phyloP scores from a whole-genome alignment of 2,888 invertebrate species.

The Polydrusus pterygomalis region DNA sequence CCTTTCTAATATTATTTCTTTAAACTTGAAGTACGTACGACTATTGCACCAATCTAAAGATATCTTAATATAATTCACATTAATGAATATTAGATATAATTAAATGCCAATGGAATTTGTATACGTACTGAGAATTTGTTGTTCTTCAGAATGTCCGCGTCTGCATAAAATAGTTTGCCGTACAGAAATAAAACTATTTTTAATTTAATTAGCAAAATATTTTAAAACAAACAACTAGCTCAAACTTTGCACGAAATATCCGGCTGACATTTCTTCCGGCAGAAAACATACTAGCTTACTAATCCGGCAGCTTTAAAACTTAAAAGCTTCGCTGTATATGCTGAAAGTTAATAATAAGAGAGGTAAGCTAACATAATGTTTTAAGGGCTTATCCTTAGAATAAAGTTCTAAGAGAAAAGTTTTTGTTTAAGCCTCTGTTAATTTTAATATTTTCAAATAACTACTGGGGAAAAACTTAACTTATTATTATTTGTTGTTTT shows the following conservation, averaged over 20 bases:
- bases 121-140: no score
- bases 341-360: slow-evolving; percentile 5
- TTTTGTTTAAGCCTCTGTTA: neutral
- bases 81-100: no score
- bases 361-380: slow-evolving; percentile 20
- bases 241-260: neutral
- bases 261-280: neutral
- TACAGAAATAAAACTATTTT: neutral
- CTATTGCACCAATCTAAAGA: no score
- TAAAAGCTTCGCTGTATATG: slow-evolving; percentile 10
- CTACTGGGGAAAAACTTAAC: no score
- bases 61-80: no score
- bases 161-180: neutral
- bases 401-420: slow-evolving; percentile 21
- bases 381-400: neutral
- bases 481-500: neutral
- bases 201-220: slow-evolving; percentile 14
- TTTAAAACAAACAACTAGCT: neutral
- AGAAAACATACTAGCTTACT: slow-evolving; percentile 3
- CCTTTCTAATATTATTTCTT: no score
- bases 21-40: no score
- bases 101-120: no score
- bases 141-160: no score
- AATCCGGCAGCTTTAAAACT: slow-evolving; percentile 20
- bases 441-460: neutral